These are phyloP conservation scores for Augochlorella aurata DNA, from an alignment of 2,888 invertebrate species.

Conservation along the genomic window DNA sequence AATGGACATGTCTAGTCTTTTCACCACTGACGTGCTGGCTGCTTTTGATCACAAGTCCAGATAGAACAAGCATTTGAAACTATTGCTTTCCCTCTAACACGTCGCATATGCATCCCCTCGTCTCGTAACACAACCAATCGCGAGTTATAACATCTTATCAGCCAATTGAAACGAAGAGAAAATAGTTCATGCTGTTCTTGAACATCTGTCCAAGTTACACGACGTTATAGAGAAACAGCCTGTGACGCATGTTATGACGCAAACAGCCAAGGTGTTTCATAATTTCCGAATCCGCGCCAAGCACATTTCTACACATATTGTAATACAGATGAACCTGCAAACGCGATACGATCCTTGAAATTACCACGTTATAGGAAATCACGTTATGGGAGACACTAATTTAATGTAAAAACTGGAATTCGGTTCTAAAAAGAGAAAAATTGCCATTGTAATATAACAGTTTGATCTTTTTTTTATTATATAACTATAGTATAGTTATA, in stretches of 20 bases:
- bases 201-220: background rate
- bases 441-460: too few species aligned
- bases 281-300: constrained; percentile 22
- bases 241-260: background rate
- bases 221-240: background rate
- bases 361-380: too few species aligned
- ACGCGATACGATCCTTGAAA: background rate
- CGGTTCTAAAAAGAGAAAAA: too few species aligned
- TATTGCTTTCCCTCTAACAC: background rate
- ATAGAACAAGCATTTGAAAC: constrained; percentile 12
- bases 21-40: constrained; percentile 3
- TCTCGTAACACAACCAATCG: background rate
- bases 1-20: constrained; percentile 14
- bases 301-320: background rate
- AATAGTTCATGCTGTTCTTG: background rate
- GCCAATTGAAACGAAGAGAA: background rate
- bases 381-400: too few species aligned
- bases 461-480: too few species aligned
- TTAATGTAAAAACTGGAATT: too few species aligned
- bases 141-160: background rate
- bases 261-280: background rate
- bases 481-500: too few species aligned
- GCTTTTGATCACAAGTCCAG: background rate
- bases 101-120: background rate
- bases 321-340: too few species aligned